phyloP scores from a whole-genome alignment of 37 sponge, comb jelly and placozoan species.

The Cliona cf. orientalis region DNA sequence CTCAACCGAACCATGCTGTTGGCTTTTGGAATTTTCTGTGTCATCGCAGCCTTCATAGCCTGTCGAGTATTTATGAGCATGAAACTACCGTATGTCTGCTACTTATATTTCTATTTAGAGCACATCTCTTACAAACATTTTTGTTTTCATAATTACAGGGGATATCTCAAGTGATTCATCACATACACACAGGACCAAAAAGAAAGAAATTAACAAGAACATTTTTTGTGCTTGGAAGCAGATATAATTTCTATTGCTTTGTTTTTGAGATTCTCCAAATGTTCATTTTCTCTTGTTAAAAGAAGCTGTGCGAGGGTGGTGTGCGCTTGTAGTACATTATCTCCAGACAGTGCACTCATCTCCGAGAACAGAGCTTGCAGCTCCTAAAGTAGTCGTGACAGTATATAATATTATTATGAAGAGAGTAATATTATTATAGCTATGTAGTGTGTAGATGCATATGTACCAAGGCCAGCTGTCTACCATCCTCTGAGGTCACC shows the following conservation, averaged over 20 bases:
- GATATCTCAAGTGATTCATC: too few relatives aligned
- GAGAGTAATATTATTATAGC: neutral
- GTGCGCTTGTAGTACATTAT: slow-evolving; percentile 60
- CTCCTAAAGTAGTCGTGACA: slow-evolving; percentile 1
- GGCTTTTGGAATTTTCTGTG: slow-evolving; percentile 82
- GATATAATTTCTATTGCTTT: neutral
- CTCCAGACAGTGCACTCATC: slow-evolving; percentile 67
- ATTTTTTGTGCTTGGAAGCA: neutral
- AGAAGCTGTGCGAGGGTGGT: slow-evolving; percentile 52
- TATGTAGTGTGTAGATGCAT: neutral
- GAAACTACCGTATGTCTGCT: slow-evolving; percentile 95
- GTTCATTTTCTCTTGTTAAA: slow-evolving; percentile 46
- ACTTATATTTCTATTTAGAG: too few relatives aligned
- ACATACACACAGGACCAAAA: neutral
- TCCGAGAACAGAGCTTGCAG: slow-evolving; percentile 60
- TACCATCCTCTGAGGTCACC: slow-evolving; percentile 47
- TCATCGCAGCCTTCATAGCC: slow-evolving; percentile 90
- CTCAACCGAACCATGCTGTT: slow-evolving; percentile 89
- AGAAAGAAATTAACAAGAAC: slow-evolving; percentile 18
- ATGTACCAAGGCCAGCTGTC: slow-evolving; percentile 43
- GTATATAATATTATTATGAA: too few relatives aligned
- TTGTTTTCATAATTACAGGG: too few relatives aligned
- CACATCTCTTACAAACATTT: too few relatives aligned
- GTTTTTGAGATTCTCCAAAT: slow-evolving; percentile 14
- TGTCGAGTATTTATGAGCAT: slow-evolving; percentile 96